phyloP scores from a whole-genome alignment of 2,113 vertebrate species.

The Bostrychus sinensis region DNA sequence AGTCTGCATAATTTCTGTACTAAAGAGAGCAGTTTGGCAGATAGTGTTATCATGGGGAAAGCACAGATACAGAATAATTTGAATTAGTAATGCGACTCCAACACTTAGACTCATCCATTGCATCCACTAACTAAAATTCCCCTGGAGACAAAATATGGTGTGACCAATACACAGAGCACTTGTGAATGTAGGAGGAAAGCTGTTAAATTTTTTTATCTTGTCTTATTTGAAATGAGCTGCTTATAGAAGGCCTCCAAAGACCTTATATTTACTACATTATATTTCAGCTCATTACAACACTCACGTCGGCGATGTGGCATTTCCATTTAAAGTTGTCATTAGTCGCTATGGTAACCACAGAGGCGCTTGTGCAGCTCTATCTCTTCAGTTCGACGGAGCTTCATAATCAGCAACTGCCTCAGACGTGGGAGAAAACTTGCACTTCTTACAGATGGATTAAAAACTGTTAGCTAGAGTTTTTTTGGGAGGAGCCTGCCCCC shows the following conservation, averaged over 20 bases:
- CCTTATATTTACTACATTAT: neutral
- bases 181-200: neutral
- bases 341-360: no score
- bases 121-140: conserved; percentile 22
- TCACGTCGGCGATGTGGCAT: conserved; percentile 4
- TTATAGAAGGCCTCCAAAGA: neutral
- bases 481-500: no score
- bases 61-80: conserved; percentile 34
- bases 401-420: neutral
- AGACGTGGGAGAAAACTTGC: no score
- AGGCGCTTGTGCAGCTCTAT: no score
- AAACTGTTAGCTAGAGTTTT: neutral
- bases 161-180: conserved; percentile 1
- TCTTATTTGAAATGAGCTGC: neutral
- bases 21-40: no score
- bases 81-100: conserved; percentile 22
- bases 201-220: neutral
- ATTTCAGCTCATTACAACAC: conserved; percentile 3
- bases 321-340: neutral
- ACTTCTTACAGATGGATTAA: no score
- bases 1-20: no score
- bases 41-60: conserved; percentile 35
- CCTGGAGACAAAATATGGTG: conserved; percentile 4
- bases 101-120: conserved; percentile 14
- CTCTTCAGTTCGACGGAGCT: neutral